phyloP scores from a whole-genome alignment of 2,888 invertebrate species.

The Anticlea derivata region DNA sequence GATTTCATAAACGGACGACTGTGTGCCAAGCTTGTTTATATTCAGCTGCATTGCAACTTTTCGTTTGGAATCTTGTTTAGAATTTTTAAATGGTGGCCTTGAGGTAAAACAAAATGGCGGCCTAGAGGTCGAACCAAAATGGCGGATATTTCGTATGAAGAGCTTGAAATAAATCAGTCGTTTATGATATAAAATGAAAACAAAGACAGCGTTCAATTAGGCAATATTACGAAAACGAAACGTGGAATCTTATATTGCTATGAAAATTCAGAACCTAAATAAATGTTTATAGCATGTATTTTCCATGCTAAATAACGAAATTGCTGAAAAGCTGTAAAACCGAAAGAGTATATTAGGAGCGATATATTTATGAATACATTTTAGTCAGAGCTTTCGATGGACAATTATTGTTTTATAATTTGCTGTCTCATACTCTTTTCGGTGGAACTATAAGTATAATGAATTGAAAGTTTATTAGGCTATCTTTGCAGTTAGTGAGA shows the following conservation, averaged over 20 bases:
- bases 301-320: conserved; percentile 43
- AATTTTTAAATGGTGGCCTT: conserved; percentile 7
- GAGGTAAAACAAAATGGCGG: conserved; percentile 5
- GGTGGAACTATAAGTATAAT: conserved; percentile 3
- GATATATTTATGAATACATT: not conserved
- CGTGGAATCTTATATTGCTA: conserved; percentile 14
- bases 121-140: too few species aligned
- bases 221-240: conserved; percentile 4
- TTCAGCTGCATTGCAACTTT: too few species aligned
- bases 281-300: conserved; percentile 29
- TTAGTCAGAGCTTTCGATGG: not conserved
- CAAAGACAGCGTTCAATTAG: conserved; percentile 15
- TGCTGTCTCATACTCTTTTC: conserved; percentile 12
- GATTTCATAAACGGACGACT: conserved; percentile 21
- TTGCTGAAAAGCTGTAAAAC: conserved; percentile 29
- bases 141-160: conserved; percentile 3
- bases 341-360: conserved; percentile 9
- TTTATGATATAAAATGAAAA: conserved; percentile 24
- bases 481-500: conserved; percentile 11
- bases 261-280: conserved; percentile 38
- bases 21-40: conserved; percentile 4
- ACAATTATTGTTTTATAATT: not conserved
- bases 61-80: not conserved
- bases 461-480: conserved; percentile 1
- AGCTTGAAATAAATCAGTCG: conserved; percentile 17